These are phyloP conservation scores for Hippopotamus amphibius DNA, from an alignment of 2,113 vertebrate genomes.

Conservation along the genomic window DNA sequence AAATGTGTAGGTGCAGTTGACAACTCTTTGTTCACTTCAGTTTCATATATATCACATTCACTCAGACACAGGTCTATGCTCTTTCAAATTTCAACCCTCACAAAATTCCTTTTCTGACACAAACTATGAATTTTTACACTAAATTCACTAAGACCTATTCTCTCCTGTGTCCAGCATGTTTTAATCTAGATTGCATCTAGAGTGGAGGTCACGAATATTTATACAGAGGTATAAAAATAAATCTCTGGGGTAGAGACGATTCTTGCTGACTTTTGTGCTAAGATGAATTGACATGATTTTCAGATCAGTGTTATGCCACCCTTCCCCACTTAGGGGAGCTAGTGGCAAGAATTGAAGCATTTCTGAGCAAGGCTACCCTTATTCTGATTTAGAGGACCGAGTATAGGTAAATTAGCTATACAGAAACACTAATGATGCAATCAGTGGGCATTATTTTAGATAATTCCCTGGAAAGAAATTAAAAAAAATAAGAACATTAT, in stretches of 20 bases:
- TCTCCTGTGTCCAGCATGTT: not conserved
- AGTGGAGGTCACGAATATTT: too few relatives aligned
- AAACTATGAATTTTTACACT: not conserved
- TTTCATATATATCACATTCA: not conserved
- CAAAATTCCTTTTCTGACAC: not conserved
- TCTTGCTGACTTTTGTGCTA: not conserved
- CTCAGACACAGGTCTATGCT: not conserved
- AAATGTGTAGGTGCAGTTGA: not conserved
- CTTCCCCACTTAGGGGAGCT: not conserved
- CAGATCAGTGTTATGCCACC: not conserved
- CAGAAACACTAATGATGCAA: not conserved
- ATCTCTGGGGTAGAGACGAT: not conserved
- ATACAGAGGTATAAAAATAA: not conserved
- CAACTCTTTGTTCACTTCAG: not conserved
- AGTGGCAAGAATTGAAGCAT: not conserved
- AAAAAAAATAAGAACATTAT: not conserved
- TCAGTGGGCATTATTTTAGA: not conserved
- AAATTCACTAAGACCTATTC: not conserved
- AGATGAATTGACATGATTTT: not conserved
- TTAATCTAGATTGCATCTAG: not conserved
- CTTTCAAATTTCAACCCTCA: not conserved
- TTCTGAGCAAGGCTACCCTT: not conserved
- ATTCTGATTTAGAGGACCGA: not conserved
- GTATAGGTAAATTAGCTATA: not conserved
- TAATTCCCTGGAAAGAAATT: not conserved